Percentiles rank a stretch among this genome's conserved stretches.
These are phyloP conservation scores for Pseudomyrmex pallidus DNA, from an alignment of 1,140 invertebrate genomes.

Conservation along the genomic window DNA sequence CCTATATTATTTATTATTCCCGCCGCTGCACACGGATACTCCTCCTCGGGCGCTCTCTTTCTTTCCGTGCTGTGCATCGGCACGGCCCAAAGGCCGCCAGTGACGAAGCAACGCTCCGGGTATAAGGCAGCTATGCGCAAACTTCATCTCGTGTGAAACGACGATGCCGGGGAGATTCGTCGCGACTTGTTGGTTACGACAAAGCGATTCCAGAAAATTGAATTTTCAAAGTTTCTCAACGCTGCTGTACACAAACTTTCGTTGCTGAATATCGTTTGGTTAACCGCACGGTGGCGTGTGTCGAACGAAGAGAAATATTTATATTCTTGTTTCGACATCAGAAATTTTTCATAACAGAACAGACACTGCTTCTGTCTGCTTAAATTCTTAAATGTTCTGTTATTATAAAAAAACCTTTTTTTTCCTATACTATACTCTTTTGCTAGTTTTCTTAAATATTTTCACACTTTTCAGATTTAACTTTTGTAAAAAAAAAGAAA, in stretches of 20 bases:
- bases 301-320: not conserved
- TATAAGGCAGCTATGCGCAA: constrained; percentile 62
- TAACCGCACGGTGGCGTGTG: not conserved
- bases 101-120: constrained; percentile 80
- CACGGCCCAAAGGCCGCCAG: constrained; percentile 71
- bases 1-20: constrained; percentile 85
- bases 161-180: constrained; percentile 8
- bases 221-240: not conserved
- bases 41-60: constrained; percentile 64
- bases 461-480: not conserved
- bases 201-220: not conserved
- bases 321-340: not conserved
- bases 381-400: too few species aligned
- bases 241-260: not conserved
- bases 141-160: constrained; percentile 38
- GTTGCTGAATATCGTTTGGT: not conserved
- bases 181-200: constrained; percentile 16
- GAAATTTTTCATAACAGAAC: not conserved
- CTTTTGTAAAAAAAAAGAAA: too few species aligned
- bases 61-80: constrained; percentile 58
- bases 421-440: too few species aligned
- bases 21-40: constrained; percentile 74
- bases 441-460: not conserved
- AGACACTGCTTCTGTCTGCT: too few species aligned
- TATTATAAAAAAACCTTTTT: too few species aligned